A percentile compares a stretch with the other conserved stretches of the same genome.
Evolutionary conservation across 2,113 vertebrate genomes (phyloP).

Genomic region (Motacilla tschutschensis): DNA sequence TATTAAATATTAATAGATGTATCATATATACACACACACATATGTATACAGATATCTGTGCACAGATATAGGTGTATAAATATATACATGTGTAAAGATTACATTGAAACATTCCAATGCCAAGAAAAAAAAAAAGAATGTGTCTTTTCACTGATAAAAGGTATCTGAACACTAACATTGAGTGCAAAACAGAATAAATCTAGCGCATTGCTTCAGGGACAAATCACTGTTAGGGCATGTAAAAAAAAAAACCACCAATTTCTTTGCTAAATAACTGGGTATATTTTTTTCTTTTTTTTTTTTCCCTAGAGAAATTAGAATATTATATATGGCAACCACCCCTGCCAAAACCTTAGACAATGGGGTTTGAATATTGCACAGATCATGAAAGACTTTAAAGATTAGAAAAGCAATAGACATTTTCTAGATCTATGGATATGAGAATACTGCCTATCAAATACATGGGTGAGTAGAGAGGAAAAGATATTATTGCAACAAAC

Average conservation of each 20-base stretch:
- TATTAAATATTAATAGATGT: not conserved
- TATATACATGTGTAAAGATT: not conserved
- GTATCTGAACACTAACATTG: not conserved
- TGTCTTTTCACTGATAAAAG: not conserved
- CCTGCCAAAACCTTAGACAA: not conserved
- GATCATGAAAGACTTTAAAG: not conserved
- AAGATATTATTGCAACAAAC: not conserved
- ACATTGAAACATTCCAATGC: not conserved
- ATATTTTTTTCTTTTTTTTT: not conserved
- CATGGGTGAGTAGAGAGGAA: not conserved
- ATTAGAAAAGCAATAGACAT: not conserved
- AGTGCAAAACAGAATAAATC: not conserved
- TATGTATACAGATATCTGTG: rapidly evolving
- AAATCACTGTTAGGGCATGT: not conserved
- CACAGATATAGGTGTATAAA: not conserved
- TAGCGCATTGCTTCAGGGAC: not conserved
- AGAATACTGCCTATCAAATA: not conserved
- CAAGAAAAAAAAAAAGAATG: not conserved
- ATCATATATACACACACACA: not conserved
- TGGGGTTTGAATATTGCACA: not conserved
- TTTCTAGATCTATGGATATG: not conserved
- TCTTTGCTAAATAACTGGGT: not conserved
- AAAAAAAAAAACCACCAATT: not conserved
- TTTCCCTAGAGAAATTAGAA: not conserved
- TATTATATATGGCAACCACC: not conserved